These are phyloP conservation scores for Dilophus febrilis DNA, from an alignment of 2,888 invertebrate species.

Conservation along the genomic window DNA sequence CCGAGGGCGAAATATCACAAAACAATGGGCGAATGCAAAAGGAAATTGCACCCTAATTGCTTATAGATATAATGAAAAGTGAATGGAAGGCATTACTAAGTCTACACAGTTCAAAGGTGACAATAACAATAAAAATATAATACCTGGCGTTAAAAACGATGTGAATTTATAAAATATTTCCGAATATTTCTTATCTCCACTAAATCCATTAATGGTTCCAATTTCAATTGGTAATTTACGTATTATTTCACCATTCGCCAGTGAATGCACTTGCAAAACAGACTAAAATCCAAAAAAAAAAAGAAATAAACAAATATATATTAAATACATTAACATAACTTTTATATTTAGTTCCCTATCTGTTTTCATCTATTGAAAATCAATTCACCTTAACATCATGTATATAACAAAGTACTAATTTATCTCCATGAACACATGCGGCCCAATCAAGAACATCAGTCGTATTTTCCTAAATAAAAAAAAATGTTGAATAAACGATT, in stretches of 20 bases:
- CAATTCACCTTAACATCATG: conserved; percentile 80
- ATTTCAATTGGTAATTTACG: conserved; percentile 65
- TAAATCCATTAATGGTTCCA: conserved; percentile 70
- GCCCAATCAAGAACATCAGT: conserved; percentile 85
- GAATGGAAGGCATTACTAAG: too few species aligned
- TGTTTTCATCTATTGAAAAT: too few species aligned
- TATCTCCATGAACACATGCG: conserved; percentile 64
- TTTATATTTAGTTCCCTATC: too few species aligned
- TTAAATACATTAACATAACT: too few species aligned
- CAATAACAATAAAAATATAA: too few species aligned
- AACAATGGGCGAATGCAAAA: too few species aligned
- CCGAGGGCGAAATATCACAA: too few species aligned
- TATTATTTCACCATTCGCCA: conserved; percentile 52
- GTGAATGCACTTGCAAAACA: conserved; percentile 61
- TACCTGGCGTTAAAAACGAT: conserved; percentile 77
- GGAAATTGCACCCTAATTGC: too few species aligned
- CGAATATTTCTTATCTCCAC: conserved; percentile 65
- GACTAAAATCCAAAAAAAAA: conserved; percentile 37
- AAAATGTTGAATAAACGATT: conserved; percentile 1
- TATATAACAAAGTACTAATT: conserved; percentile 75
- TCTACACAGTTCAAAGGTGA: too few species aligned
- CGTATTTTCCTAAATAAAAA: conserved; percentile 43
- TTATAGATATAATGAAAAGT: too few species aligned
- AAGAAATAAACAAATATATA: neutral
- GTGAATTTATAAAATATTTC: conserved; percentile 90